A percentile compares a stretch with the other conserved stretches of the same genome.
Evolutionary conservation across 2,797 vertebrate species (phyloP).

Genomic region (Acanthurus leucopareius): DNA sequence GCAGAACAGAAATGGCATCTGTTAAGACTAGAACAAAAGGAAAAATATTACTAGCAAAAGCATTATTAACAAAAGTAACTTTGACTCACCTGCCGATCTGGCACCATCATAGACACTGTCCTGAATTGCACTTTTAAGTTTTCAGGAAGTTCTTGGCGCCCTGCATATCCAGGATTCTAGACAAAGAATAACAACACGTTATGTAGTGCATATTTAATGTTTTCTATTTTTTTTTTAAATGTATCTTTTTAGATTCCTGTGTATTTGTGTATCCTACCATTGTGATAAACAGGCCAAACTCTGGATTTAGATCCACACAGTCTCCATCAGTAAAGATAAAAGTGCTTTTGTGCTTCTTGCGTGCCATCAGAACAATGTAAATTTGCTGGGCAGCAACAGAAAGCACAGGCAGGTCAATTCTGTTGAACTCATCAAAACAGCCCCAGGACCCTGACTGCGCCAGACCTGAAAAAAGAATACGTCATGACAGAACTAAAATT

Average conservation of each 20-base stretch:
- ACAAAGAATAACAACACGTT: neutral
- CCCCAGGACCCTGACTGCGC: constrained; percentile 87
- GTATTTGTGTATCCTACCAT: constrained; percentile 81
- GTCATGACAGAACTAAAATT: neutral
- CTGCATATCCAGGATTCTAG: constrained; percentile 89
- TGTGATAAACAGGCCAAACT: constrained; percentile 92
- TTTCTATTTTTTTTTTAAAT: neutral
- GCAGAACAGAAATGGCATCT: neutral
- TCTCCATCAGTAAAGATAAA: constrained; percentile 89
- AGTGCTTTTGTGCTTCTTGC: constrained; percentile 88
- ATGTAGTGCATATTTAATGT: neutral
- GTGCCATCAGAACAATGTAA: constrained; percentile 89
- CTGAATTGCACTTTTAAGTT: constrained; percentile 95
- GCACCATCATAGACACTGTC: constrained; percentile 95
- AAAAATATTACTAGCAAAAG: neutral
- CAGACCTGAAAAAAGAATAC: constrained; percentile 84
- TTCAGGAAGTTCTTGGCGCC: constrained; percentile 93
- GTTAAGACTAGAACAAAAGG: neutral
- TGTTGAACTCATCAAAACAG: constrained; percentile 93
- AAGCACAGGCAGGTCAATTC: constrained; percentile 89
- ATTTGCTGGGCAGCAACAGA: constrained; percentile 93
- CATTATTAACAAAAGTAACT: neutral
- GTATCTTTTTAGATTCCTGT: constrained; percentile 1
- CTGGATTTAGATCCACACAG: constrained; percentile 88
- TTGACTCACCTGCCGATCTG: constrained; percentile 83